These are phyloP conservation scores for Drosophila lacteicornis DNA, from an alignment of 1,140 invertebrate genomes.

Conservation along the genomic window DNA sequence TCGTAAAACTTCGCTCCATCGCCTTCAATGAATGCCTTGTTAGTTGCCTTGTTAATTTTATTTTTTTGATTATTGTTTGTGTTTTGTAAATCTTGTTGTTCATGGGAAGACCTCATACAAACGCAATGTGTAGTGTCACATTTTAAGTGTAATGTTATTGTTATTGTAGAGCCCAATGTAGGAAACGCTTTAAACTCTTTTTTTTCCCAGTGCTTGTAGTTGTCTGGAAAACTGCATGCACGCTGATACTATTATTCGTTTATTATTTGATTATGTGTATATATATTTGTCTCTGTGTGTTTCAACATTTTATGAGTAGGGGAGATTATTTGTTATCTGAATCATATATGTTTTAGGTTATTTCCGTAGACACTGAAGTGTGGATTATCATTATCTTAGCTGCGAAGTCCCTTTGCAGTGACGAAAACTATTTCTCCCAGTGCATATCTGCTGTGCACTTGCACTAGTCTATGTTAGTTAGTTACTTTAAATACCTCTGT, in stretches of 20 bases:
- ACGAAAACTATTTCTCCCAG: constrained; percentile 3
- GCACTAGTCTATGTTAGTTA: neutral
- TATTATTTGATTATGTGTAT: neutral
- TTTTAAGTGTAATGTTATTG: constrained; percentile 1
- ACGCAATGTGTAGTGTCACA: neutral
- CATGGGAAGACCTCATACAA: neutral
- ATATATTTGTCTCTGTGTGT: neutral
- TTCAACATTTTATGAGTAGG: neutral
- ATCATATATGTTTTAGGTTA: neutral
- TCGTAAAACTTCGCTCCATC: neutral
- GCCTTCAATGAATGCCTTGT: too few species aligned
- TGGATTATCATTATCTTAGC: neutral
- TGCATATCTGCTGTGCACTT: constrained; percentile 3
- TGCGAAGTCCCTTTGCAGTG: neutral
- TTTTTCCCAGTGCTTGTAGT: constrained; percentile 4
- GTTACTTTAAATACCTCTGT: constrained; percentile 2
- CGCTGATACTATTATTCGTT: neutral
- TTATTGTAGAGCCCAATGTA: neutral
- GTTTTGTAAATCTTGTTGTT: too few species aligned
- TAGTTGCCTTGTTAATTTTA: too few species aligned
- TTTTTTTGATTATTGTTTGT: too few species aligned
- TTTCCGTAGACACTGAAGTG: constrained; percentile 4
- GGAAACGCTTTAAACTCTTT: neutral
- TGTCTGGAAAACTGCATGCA: neutral
- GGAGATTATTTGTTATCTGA: neutral